Conservation (phyloP, 2,888 invertebrate genomes). For the Ormia ochracea region DNA sequence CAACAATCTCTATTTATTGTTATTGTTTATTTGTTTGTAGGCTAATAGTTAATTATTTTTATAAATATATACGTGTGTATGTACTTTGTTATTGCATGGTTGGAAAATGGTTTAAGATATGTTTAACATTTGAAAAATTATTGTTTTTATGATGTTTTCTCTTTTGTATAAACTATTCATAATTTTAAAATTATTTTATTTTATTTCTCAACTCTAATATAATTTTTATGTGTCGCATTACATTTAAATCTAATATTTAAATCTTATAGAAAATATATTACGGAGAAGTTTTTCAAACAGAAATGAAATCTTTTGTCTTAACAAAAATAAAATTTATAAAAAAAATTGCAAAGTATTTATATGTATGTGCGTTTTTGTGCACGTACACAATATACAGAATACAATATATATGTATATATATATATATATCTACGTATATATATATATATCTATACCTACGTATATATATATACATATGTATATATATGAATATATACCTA, state of each 20-base stretch:
- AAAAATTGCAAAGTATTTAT: neutral
- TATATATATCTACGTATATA: neutral
- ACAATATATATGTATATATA: neutral
- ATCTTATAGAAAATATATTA: constrained; percentile 31
- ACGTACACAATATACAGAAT: no score
- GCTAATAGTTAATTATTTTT: neutral
- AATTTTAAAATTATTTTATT: constrained; percentile 43
- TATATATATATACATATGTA: neutral
- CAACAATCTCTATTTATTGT: constrained; percentile 16
- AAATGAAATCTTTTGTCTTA: neutral
- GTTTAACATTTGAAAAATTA: constrained; percentile 53
- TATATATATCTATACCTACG: neutral
- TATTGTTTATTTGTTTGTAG: constrained; percentile 6
- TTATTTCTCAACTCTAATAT: constrained; percentile 1
- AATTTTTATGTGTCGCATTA: neutral
- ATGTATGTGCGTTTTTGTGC: no score
- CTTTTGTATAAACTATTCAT: constrained; percentile 35
- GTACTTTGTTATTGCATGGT: constrained; percentile 28
- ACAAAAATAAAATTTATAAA: neutral
- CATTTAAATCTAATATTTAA: constrained; percentile 19
- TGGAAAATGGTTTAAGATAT: constrained; percentile 49
- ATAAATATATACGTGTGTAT: neutral
- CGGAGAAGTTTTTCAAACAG: constrained; percentile 9
- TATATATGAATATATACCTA: neutral
- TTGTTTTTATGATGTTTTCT: constrained; percentile 2